A percentile compares a stretch with the other conserved stretches of the same genome.
phyloP scores from a whole-genome alignment of 2,888 invertebrate genomes.

The Hyposoter dolosus region DNA sequence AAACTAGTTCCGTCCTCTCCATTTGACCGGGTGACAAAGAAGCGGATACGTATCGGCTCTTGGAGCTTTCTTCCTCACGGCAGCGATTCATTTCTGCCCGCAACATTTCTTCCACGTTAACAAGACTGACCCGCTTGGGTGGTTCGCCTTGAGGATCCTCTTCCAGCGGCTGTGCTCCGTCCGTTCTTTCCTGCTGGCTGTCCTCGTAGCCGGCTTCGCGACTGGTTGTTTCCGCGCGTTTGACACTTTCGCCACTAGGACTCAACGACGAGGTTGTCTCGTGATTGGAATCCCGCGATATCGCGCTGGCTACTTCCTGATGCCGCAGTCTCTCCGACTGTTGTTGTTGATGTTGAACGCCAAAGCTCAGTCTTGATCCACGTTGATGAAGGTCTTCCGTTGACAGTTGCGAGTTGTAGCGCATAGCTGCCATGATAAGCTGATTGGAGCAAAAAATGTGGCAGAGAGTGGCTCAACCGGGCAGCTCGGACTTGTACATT shows the following conservation, averaged over 20 bases:
- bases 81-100: constrained; percentile 63
- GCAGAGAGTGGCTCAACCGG: constrained; percentile 24
- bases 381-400: constrained; percentile 78
- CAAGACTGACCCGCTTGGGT: constrained; percentile 68
- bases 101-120: constrained; percentile 63
- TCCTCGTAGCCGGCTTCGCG: constrained; percentile 39
- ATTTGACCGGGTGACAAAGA: constrained; percentile 43
- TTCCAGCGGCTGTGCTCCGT: constrained; percentile 1
- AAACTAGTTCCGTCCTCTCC: constrained; percentile 48
- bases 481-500: not conserved
- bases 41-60: constrained; percentile 23
- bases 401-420: constrained; percentile 80
- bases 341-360: constrained; percentile 70
- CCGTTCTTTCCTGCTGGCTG: not conserved
- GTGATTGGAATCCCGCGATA: constrained; percentile 33
- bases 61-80: constrained; percentile 55
- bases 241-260: constrained; percentile 45
- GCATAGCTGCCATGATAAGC: constrained; percentile 79
- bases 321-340: constrained; percentile 42
- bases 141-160: constrained; percentile 60
- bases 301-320: constrained; percentile 36
- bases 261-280: constrained; percentile 45
- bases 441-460: not conserved
- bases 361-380: constrained; percentile 74
- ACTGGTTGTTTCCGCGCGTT: constrained; percentile 49